Evolutionary conservation across 1,140 invertebrate species (phyloP).

Genomic region (Chironomus striatipennis): DNA sequence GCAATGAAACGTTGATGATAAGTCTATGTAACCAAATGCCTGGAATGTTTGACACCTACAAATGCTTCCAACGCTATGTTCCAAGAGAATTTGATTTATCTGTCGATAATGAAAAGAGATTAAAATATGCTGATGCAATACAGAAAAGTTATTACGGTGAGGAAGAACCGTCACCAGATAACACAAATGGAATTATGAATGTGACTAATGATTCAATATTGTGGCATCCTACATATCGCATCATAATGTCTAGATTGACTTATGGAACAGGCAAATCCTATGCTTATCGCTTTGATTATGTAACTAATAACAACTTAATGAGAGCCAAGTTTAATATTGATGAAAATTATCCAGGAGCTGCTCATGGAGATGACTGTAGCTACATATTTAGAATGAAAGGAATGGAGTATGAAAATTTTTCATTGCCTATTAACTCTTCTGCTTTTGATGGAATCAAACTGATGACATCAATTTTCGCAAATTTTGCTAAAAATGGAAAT

Average conservation of each 20-base stretch:
- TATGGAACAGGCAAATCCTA: constrained; percentile 37
- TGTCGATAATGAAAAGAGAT: not conserved
- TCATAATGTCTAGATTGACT: constrained; percentile 32
- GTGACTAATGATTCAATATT: constrained; percentile 40
- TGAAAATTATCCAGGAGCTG: constrained; percentile 40
- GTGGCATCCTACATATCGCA: constrained; percentile 40
- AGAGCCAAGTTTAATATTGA: constrained; percentile 33
- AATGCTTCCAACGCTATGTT: constrained; percentile 29
- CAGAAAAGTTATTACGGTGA: constrained; percentile 31
- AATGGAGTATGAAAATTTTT: constrained; percentile 33
- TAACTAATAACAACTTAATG: constrained; percentile 33
- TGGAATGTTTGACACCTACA: constrained; percentile 28
- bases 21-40: constrained; percentile 33
- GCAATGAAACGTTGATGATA: constrained; percentile 32
- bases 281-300: constrained; percentile 41
- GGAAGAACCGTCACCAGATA: constrained; percentile 32
- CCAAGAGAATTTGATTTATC: not conserved
- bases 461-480: constrained; percentile 37
- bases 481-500: constrained; percentile 39
- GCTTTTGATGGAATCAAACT: not conserved
- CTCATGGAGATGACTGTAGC: constrained; percentile 54
- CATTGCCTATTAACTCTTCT: constrained; percentile 41
- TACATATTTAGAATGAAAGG: constrained; percentile 48
- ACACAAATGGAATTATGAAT: constrained; percentile 25
- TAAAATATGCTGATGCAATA: constrained; percentile 31